Conservation (phyloP, 2,113 vertebrate genomes). For the Cyprinodon variegatus region DNA sequence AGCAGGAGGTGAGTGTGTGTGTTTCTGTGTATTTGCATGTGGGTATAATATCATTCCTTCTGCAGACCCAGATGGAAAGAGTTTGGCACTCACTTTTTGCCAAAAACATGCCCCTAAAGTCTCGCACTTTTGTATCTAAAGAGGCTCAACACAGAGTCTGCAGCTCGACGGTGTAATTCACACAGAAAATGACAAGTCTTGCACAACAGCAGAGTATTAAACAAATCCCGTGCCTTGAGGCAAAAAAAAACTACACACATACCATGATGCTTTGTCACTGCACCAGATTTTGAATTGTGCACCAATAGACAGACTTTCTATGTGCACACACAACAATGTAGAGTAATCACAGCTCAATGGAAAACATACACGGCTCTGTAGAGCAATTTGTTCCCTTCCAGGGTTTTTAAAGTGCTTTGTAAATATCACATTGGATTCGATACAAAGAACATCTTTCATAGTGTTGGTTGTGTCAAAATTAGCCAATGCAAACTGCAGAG, state of each 20-base stretch:
- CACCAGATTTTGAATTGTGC: constrained; percentile 2
- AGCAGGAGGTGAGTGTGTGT: constrained; percentile 39
- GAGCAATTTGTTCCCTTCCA: too few species aligned
- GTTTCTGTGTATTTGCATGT: background rate
- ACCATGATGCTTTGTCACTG: background rate
- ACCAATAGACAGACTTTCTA: background rate
- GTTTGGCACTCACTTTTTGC: constrained; percentile 45
- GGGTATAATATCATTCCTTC: constrained; percentile 26
- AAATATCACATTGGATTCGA: too few species aligned
- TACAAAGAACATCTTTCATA: too few species aligned
- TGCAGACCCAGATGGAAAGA: constrained; percentile 28
- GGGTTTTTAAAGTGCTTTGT: too few species aligned
- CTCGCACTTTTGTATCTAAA: constrained; percentile 26
- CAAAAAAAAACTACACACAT: background rate
- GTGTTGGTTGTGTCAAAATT: too few species aligned
- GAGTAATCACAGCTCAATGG: background rate
- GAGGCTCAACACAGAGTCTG: constrained; percentile 26
- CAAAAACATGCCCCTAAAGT: constrained; percentile 44
- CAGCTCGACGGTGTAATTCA: constrained; percentile 15
- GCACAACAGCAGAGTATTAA: constrained; percentile 1
- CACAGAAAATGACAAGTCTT: constrained; percentile 27
- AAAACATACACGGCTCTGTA: background rate
- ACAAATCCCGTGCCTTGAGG: background rate
- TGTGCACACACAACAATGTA: background rate
- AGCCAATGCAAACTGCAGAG: too few species aligned